phyloP scores from a whole-genome alignment of 92 coral and sea anemone genomes.

The Umimayanthus kanabou region DNA sequence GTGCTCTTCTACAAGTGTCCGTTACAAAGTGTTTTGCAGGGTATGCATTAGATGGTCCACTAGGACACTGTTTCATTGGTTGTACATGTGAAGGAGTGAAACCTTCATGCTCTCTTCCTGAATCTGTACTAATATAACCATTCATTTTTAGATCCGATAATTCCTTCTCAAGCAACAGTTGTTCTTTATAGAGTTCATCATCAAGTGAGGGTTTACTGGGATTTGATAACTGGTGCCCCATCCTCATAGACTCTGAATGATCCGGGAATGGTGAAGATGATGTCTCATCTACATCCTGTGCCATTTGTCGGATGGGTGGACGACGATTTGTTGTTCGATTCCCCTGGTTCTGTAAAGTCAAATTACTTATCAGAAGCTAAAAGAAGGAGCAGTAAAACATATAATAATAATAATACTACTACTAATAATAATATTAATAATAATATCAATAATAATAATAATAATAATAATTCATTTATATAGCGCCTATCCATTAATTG shows the following conservation, averaged over 20 bases:
- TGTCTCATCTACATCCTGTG: slow-evolving; percentile 47
- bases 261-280: slow-evolving; percentile 42
- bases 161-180: slow-evolving; percentile 78
- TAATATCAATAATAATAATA: too few species aligned
- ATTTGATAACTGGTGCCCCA: slow-evolving; percentile 28
- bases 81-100: neutral
- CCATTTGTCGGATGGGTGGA: slow-evolving; percentile 52
- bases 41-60: neutral
- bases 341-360: neutral
- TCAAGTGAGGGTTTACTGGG: slow-evolving; percentile 22
- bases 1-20: neutral
- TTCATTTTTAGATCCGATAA: slow-evolving; percentile 55
- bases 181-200: slow-evolving; percentile 61
- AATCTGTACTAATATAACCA: slow-evolving; percentile 25
- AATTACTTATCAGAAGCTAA: neutral
- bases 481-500: too few species aligned
- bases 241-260: slow-evolving; percentile 34
- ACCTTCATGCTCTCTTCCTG: neutral
- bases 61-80: neutral
- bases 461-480: too few species aligned
- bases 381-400: too few species aligned
- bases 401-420: too few species aligned
- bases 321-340: slow-evolving; percentile 36
- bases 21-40: neutral
- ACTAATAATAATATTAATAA: too few species aligned